Base-by-base conservation (phyloP, 2,888 invertebrate genomes). In the Ichneumoninae sp. region DNA sequence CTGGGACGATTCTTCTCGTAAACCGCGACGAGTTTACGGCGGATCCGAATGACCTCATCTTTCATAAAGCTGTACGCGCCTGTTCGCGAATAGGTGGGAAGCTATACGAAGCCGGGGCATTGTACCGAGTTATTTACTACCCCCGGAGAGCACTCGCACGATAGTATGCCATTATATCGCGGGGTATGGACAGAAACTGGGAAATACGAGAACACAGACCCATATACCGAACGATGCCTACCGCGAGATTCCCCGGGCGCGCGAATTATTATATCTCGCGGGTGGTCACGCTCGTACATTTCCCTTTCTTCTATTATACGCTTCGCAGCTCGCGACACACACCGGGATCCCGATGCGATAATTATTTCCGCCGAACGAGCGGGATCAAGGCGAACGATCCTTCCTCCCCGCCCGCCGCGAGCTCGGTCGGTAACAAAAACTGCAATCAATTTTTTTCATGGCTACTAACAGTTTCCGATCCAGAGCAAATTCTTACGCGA, bases 81-180 rank as follows among this genome's bases (percentile, higher is more conserved):
- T 7, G 76, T 36, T 40, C 79, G 50, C 52, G 40, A 76, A 50
- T 50, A 75, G 74, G 63, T 47, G 33, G 71, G 33, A 76, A 82
- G 44, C 40, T 40, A 40, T 65, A 16, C 66, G 44, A 57, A 74
- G 54, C 65, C 26, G n/a, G 8, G 57, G 69, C 65, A 77, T 82
- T 71, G 71, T 76, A 54, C 36, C 54, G 22, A 71, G 81, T 77
- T 82, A 77, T 82, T 82, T 82, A 82, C 57, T 22, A 33, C 66
- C 66, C 40, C 68, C 68, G 40, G 40, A 74, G 81, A 47, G 76
- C 71, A 71, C 71, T 71, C 66, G 57, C 70, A 50, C 75, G 76
- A 81, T 81, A 60, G 10, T 69, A 26, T 69, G 68, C 57, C 74
- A 68, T 81, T 74, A 74, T 74, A 69, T 81, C 74, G 73, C 68